A percentile compares a stretch with the other conserved stretches of the same genome.
Conservation (phyloP, 2,797 vertebrate species). For the Crocodylus rhombifer region DNA sequence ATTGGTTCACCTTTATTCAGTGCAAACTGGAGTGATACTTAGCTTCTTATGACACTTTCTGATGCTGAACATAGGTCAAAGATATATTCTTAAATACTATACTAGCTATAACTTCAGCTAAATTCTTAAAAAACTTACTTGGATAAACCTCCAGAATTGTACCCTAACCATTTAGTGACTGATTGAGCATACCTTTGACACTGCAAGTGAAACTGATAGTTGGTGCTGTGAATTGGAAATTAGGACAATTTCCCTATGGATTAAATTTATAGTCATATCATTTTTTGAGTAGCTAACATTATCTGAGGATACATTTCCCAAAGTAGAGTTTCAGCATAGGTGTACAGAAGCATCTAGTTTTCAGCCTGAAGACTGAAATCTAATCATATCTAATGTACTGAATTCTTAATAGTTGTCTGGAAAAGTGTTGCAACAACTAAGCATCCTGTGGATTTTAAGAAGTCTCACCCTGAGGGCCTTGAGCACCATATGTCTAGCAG, state of each 20-base stretch:
- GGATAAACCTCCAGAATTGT: neutral
- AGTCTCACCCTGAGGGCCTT: slow-evolving; percentile 17
- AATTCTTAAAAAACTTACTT: neutral
- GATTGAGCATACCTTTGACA: neutral
- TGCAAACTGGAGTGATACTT: neutral
- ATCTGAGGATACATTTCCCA: neutral
- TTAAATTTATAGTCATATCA: neutral
- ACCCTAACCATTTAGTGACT: neutral
- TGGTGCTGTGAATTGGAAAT: neutral
- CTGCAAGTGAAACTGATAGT: neutral
- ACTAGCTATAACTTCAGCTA: neutral
- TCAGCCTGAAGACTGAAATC: neutral
- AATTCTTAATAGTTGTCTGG: neutral
- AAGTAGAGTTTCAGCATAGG: neutral
- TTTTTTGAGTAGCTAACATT: neutral
- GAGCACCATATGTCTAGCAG: slow-evolving; percentile 68
- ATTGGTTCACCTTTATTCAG: neutral
- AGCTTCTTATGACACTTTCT: neutral
- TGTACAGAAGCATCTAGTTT: neutral
- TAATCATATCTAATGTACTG: neutral
- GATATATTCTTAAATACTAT: too few relatives aligned
- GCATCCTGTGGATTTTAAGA: slow-evolving; percentile 51
- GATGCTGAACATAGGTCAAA: neutral
- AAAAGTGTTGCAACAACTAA: slow-evolving; percentile 12
- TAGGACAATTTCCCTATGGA: neutral